Evolutionary conservation across 1,140 invertebrate genomes (phyloP), one percentile per base, ranked within the genome.

Genomic region (Temnothorax longispinosus): DNA sequence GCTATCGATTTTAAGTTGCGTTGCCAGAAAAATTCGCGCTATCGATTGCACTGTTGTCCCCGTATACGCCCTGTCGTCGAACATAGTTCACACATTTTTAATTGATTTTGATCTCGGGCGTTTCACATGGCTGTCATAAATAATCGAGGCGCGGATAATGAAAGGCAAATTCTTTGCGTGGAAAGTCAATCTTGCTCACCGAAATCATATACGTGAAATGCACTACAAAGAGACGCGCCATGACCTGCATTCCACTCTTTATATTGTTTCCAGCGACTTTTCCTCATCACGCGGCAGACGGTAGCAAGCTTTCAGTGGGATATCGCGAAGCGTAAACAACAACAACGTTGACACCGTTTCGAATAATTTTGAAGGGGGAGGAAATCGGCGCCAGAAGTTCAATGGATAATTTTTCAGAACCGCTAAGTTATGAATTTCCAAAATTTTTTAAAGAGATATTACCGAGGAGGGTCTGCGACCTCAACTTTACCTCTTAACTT

Each of bases 221-320:
- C 47, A 44, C 47, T 54, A 27, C 64, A 65, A 71, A 85, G 71
- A 56, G 69, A 71, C 32, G 62, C 65, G 64, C 38, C 86, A 52
- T 88, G 88, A 88, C 80, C 88, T 67, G 88, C 78, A 88, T 88
- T 89, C 80, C 72, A 56, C 38, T 74, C 52, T 21, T 88, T 78
- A 54, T 65, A 89, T 89, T 89, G 88, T 89, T 88, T 88, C 72
- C 44, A 58, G 18, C 60, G 60, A 65, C 77, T 60, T 74, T 88
- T 38, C 60, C 60, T 88, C 72, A 56, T 88, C 58, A 60, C 41
- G 65, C 18, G 5, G 15, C 88, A 56, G 84, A 86, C 74, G 67
- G 85, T 74, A 80, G 80, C 52, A 58, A 86, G 86, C 54, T 86
- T 71, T 18, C 18, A n/a, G 27, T 13, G 47, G 67, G 52, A 86